Evolutionary conservation across 2,797 vertebrate species (phyloP).

Genomic region (Neostethus bicornis): DNA sequence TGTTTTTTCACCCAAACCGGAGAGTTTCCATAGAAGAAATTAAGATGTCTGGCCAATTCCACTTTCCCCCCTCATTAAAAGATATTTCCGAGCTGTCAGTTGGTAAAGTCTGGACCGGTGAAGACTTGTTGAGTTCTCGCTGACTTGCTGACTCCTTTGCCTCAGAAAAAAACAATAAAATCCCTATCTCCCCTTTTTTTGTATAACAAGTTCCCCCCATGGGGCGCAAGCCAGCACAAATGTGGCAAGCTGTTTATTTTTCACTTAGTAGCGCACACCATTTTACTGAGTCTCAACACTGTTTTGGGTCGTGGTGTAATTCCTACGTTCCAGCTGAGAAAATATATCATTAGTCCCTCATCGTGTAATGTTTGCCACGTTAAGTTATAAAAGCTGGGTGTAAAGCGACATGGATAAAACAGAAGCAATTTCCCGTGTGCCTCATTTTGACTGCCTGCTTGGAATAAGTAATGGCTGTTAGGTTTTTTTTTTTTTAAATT

Average conservation of each 20-base stretch:
- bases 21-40: constrained; percentile 81
- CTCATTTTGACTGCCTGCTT: constrained; percentile 67
- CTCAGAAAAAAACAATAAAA: constrained; percentile 65
- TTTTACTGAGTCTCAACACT: constrained; percentile 82
- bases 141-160: constrained; percentile 72
- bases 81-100: constrained; percentile 84
- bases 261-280: constrained; percentile 74
- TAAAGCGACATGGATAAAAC: constrained; percentile 76
- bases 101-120: constrained; percentile 81
- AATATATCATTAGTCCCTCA: constrained; percentile 84
- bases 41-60: constrained; percentile 82
- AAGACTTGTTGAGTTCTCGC: constrained; percentile 61
- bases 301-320: constrained; percentile 70
- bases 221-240: constrained; percentile 53
- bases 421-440: constrained; percentile 70
- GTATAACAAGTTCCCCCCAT: constrained; percentile 66
- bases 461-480: constrained; percentile 68
- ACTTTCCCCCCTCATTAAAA: constrained; percentile 82
- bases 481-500: constrained; percentile 63
- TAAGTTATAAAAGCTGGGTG: constrained; percentile 80
- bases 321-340: constrained; percentile 83
- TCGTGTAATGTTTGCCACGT: constrained; percentile 82
- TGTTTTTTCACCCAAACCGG: constrained; percentile 77
- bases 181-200: constrained; percentile 47
- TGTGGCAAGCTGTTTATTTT: constrained; percentile 70